Conservation (phyloP, 2,113 vertebrate genomes). For the Callionymus lyra region DNA sequence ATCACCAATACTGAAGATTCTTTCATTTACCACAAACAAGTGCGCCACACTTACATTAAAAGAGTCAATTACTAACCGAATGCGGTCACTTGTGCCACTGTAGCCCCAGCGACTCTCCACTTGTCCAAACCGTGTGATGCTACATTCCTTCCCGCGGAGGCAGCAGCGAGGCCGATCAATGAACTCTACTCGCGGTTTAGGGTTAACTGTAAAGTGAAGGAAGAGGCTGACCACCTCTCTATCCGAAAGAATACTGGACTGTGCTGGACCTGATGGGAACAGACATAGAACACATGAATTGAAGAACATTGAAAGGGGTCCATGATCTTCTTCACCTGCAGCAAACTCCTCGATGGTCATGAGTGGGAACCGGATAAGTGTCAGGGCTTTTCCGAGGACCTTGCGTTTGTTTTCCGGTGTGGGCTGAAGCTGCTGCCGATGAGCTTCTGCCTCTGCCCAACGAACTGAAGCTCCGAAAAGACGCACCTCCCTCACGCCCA, state of each 20-base stretch:
- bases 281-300: not conserved
- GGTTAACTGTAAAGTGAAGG: slow-evolving; percentile 95
- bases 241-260: slow-evolving; percentile 92
- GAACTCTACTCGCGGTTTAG: slow-evolving; percentile 90
- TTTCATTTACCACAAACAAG: no score
- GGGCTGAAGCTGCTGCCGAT: slow-evolving; percentile 86
- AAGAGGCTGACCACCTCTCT: slow-evolving; percentile 93
- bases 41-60: no score
- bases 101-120: slow-evolving; percentile 98
- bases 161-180: slow-evolving; percentile 94
- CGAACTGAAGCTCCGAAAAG: slow-evolving; percentile 86
- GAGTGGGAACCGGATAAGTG: slow-evolving; percentile 91
- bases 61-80: slow-evolving; percentile 69
- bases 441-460: slow-evolving; percentile 89
- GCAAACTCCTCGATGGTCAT: slow-evolving; percentile 99
- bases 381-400: slow-evolving; percentile 85
- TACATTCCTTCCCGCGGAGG: slow-evolving; percentile 92
- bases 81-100: slow-evolving; percentile 92
- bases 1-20: no score
- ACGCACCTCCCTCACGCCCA: slow-evolving; percentile 89
- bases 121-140: slow-evolving; percentile 92
- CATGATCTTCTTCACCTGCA: slow-evolving; percentile 70
- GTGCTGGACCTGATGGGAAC: slow-evolving; percentile 77
- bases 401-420: slow-evolving; percentile 89
- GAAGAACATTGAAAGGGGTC: not conserved